Base-by-base conservation (phyloP, 1,140 invertebrate genomes). In the Episyrphus balteatus region DNA sequence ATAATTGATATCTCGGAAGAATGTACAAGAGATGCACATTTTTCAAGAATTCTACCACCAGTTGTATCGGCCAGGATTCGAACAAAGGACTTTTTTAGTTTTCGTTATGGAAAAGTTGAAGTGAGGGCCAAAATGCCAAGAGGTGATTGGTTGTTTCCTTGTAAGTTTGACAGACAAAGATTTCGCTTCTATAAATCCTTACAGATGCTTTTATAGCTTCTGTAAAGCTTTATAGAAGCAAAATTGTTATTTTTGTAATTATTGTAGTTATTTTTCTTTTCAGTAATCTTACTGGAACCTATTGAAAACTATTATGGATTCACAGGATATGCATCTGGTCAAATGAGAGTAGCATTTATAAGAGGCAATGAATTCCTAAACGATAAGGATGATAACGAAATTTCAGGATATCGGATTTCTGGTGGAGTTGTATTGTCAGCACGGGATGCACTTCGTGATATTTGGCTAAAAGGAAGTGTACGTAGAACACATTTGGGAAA, bases 141-240 rank as follows among this genome's bases (percentile, higher is more conserved):
- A 53, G 86, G 86, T 36, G 82, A 84, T 63, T 90, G 86, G 86
- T 52, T 88, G 3, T 82, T 83, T 75, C 85, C 86, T 64, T 79
- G 83, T 52, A 52, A 43, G 51, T 51, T 17, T 3, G 5, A 37
- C 2, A n/a, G n/a, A n/a, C n/a, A n/a, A n/a, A n/a, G n/a, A n/a
- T n/a, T n/a, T n/a, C n/a, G n/a, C n/a, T n/a, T n/a, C n/a, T n/a
- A n/a, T n/a, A n/a, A n/a, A n/a, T n/a, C n/a, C n/a, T n/a, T n/a
- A n/a, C n/a, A n/a, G n/a, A n/a, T n/a, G n/a, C n/a, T n/a, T n/a
- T n/a, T n/a, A n/a, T n/a, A n/a, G n/a, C n/a, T n/a, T n/a, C n/a
- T n/a, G n/a, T n/a, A n/a, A n/a, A n/a, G n/a, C n/a, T n/a, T n/a
- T n/a, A n/a, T n/a, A n/a, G n/a, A n/a, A n/a, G n/a, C n/a, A n/a